Evolutionary conservation across 2,113 vertebrate genomes (phyloP).

Genomic region (Notiomystis cincta): DNA sequence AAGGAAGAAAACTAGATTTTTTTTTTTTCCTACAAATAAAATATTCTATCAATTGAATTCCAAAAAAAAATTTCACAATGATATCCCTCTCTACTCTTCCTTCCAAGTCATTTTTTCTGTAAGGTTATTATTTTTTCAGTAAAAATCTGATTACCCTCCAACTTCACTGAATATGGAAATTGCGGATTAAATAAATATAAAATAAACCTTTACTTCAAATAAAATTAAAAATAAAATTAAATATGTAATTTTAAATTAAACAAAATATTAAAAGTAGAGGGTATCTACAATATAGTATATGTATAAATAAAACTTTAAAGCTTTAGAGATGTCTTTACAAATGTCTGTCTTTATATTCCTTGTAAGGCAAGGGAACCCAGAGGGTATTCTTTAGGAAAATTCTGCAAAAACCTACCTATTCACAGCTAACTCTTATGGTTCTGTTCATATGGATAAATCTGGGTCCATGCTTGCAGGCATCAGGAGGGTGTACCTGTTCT

Average conservation of each 20-base stretch:
- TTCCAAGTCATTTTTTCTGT: neutral
- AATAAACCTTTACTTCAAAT: neutral
- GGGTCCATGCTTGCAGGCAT: neutral
- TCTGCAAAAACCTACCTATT: neutral
- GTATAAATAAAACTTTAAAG: neutral
- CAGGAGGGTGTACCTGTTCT: neutral
- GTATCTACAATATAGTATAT: neutral
- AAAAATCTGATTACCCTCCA: neutral
- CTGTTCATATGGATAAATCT: neutral
- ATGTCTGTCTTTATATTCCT: neutral
- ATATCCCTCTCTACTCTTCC: neutral
- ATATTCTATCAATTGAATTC: neutral
- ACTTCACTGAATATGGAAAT: neutral
- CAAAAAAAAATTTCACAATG: neutral
- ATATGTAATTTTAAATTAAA: neutral
- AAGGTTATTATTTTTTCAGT: neutral
- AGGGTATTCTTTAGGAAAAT: neutral
- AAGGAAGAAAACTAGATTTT: neutral
- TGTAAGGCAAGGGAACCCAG: neutral
- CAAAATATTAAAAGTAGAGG: neutral
- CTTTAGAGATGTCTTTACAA: neutral
- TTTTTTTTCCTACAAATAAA: neutral
- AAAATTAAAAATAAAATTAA: neutral
- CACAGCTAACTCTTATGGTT: neutral
- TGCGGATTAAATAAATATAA: neutral